phyloP scores from a whole-genome alignment of 2,797 vertebrate genomes.

The Anniella stebbinsi region DNA sequence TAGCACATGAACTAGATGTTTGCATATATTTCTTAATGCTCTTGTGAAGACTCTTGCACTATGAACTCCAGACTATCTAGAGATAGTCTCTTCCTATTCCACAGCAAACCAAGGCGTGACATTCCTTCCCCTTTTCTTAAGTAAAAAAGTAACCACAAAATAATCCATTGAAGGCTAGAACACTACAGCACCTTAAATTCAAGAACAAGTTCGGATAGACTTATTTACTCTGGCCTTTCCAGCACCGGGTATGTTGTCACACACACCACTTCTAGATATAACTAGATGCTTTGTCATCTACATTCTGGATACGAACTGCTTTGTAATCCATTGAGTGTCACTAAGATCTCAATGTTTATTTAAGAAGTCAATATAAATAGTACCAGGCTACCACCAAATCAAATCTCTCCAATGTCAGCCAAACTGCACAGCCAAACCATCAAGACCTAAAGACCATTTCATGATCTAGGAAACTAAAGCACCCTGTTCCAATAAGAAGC shows the following conservation, averaged over 20 bases:
- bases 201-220: not conserved
- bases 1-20: no score
- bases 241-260: not conserved
- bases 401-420: no score
- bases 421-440: not conserved
- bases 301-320: not conserved
- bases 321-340: not conserved
- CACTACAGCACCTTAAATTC: not conserved
- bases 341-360: not conserved
- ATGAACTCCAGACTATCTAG: not conserved
- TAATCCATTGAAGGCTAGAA: not conserved
- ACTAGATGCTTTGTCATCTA: not conserved
- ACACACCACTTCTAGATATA: not conserved
- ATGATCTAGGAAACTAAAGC: not conserved
- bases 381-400: no score
- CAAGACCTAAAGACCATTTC: not conserved
- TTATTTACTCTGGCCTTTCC: not conserved
- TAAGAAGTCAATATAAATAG: slow-evolving; percentile 16
- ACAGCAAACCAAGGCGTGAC: not conserved
- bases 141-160: not conserved
- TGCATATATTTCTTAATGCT: not conserved
- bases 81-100: not conserved
- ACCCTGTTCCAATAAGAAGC: not conserved
- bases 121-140: not conserved
- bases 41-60: not conserved